A percentile compares a stretch with the other conserved stretches of the same genome.
Evolutionary conservation across 2,888 invertebrate species (phyloP).

Genomic region (Schrankia costaestrigalis): DNA sequence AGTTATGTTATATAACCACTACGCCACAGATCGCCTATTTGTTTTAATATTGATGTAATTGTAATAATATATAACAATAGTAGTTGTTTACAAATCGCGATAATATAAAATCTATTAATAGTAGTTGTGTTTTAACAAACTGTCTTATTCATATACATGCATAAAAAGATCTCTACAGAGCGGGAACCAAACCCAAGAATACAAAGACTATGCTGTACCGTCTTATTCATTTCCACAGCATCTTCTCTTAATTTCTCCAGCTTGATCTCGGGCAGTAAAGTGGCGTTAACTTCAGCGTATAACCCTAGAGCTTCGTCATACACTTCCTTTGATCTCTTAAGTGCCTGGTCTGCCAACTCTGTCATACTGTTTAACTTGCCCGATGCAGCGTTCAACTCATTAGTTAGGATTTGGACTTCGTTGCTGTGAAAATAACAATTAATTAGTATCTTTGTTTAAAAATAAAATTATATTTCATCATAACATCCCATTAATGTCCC

Average conservation of each 20-base stretch:
- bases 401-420: conserved; percentile 83
- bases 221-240: conserved; percentile 84
- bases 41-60: too few relatives aligned
- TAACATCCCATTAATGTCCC: too few relatives aligned
- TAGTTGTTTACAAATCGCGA: too few relatives aligned
- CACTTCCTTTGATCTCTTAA: conserved; percentile 86
- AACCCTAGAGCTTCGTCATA: conserved; percentile 91
- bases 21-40: too few relatives aligned
- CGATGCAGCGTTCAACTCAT: conserved; percentile 84
- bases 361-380: conserved; percentile 85
- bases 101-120: too few relatives aligned
- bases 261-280: conserved; percentile 89
- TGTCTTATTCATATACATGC: too few relatives aligned
- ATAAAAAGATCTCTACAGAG: too few relatives aligned
- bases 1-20: too few relatives aligned
- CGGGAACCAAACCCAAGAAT: too few relatives aligned
- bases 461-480: background rate
- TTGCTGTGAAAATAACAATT: conserved; percentile 63
- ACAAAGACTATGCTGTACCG: too few relatives aligned
- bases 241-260: conserved; percentile 84
- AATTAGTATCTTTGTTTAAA: background rate
- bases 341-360: conserved; percentile 86
- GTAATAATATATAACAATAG: too few relatives aligned
- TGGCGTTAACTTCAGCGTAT: conserved; percentile 88
- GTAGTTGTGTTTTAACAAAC: too few relatives aligned